Evolutionary conservation across 2,888 invertebrate genomes (phyloP).

Genomic region (Meteorus cinctellus): DNA sequence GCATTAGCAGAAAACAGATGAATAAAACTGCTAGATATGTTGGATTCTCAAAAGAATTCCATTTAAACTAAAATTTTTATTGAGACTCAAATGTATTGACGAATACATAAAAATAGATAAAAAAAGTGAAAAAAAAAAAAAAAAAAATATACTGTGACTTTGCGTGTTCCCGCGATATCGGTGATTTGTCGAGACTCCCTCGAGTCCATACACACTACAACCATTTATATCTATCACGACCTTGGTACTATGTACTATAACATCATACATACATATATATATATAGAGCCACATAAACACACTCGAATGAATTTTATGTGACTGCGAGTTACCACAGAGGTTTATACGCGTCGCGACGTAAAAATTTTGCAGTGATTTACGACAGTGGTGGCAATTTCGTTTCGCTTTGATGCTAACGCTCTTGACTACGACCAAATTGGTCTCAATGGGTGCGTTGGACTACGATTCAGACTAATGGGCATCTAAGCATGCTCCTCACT

Average conservation of each 20-base stretch:
- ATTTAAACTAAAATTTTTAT: not conserved
- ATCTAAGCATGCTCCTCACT: not conserved
- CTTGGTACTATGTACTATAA: not conserved
- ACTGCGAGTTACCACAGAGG: not conserved
- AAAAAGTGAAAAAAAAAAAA: not conserved
- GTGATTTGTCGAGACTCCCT: not conserved
- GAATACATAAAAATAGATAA: not conserved
- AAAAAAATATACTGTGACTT: not conserved
- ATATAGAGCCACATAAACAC: not conserved
- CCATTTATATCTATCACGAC: not conserved
- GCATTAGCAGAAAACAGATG: not conserved
- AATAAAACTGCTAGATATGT: not conserved
- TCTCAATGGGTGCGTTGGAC: constrained; percentile 49
- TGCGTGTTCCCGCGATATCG: constrained; percentile 13
- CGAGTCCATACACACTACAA: constrained; percentile 1
- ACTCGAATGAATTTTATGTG: constrained; percentile 25
- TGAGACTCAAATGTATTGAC: not conserved
- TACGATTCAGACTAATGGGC: constrained; percentile 44
- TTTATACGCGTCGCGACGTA: constrained; percentile 34
- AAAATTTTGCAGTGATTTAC: constrained; percentile 57
- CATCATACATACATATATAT: not conserved
- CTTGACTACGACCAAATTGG: constrained; percentile 58
- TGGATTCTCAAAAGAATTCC: not conserved
- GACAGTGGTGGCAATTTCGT: constrained; percentile 55
- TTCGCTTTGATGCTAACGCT: constrained; percentile 57